Evolutionary conservation across 2,797 vertebrate genomes (phyloP), one percentile per base, ranked within the genome.

Genomic region (Brotula barbata): DNA sequence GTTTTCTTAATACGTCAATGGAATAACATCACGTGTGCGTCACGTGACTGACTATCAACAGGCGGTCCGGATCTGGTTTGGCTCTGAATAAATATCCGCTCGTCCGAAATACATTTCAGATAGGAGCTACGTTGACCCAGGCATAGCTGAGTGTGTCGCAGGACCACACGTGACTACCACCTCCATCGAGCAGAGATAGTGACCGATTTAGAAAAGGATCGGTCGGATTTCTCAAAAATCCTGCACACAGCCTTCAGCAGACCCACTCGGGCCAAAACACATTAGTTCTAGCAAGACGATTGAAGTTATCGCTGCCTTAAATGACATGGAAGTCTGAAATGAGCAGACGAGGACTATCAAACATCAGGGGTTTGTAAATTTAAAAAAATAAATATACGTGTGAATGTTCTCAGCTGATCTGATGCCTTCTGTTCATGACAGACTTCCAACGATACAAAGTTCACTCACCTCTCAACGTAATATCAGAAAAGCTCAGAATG

Each of bases 281-380:
- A 78, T 88, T 89, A 89, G 81, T 87, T 7, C 51, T 31, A 65
- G 69, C 69, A 76, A 78, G 81, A 76, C 0, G 19, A 68, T 48
- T 44, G 13, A n/a, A 20, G 43, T 68, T 69, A 59, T 7, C 8
- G 11, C 19, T 31, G 64, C 8, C 39, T 13, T 46, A 6, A 2
- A 4, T 28, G 10, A 7, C 0, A 45, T 68, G 44, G 64, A 78
- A 42, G 67, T 77, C 77, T 75, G 78, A 84, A 13, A 73, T 61
- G 16, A 48, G 68, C 65, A 64, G 45, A 2, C 68, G 1, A 9
- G 8, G 0, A 55, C 6, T 4, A 36, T 2, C 1, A 13, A 17
- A 9, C 33, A 41, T 31, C 11, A 19, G 15, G n/a, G 3, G 11
- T 33, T 52, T 22, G 2, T 33, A 43, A 17, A 7, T 9, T 45